Evolutionary conservation across 2,888 invertebrate genomes (phyloP), one percentile per base, ranked within the genome.

Genomic region (Anthophora plumipes): DNA sequence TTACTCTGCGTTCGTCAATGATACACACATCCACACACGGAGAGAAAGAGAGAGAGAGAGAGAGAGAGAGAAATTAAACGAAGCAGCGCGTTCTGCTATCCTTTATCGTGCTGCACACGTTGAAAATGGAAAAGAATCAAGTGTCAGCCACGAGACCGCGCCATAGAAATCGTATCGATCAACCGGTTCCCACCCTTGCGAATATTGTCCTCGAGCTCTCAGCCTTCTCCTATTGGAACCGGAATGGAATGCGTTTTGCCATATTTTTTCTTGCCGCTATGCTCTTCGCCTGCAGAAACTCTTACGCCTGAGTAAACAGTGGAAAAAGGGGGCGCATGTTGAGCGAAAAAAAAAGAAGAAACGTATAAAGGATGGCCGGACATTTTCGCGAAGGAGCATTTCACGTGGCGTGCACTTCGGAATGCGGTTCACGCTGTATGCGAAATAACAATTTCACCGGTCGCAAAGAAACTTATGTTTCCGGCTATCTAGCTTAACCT

Each of bases 371-470:
- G 80, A 88, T 87, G 82, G 82, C 60, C 68, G 70, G 80, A 74
- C 85, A 86, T 87, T 86, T 89, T 85, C 85, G 73, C 84, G 81
- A 88, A 89, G 85, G 81, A 81, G 83, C 83, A 86, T 89, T 87
- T 87, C 85, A 76, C 88, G 78, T 78, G 79, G 66, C 64, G 76
- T 22, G 73, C 77, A 75, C 76, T 83, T 85, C 73, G 84, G 82
- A 89, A 89, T 84, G 80, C 82, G 84, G 67, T 74, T 50, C 78
- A 64, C 69, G 59, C 80, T 78, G 84, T 77, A 82, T 80, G 84
- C 83, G 85, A 88, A 90, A 90, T 89, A 90, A 90, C 88, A 87
- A 90, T 90, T 90, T 87, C 77, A 71, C 66, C 73, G 52, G 66
- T 59, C 50, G 61, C 63, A 71, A 52, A 52, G 59, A 55, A 80